A percentile compares a stretch with the other conserved stretches of the same genome.
Conservation (phyloP, 1,140 invertebrate species). For the Trichonephila clavata region DNA sequence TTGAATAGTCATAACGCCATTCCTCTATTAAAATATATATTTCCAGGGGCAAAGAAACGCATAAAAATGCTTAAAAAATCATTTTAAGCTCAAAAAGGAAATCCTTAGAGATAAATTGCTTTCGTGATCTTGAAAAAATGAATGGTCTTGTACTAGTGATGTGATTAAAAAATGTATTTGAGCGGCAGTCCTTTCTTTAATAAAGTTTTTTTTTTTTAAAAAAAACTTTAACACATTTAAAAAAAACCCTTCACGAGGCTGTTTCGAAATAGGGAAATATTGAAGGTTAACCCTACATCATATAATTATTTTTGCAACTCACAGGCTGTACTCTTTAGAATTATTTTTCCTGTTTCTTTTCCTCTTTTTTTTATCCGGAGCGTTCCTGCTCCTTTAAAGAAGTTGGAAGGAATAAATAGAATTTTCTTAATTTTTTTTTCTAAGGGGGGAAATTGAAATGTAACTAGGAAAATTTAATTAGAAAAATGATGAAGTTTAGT, state of each 20-base stretch:
- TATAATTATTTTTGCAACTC: neutral
- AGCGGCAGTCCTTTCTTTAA: neutral
- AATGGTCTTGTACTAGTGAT: neutral
- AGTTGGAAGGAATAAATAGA: no score
- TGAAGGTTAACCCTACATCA: neutral
- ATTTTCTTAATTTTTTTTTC: no score
- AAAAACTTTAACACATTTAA: neutral
- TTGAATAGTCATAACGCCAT: neutral
- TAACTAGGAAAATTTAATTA: no score
- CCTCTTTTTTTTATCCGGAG: no score
- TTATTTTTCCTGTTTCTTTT: no score
- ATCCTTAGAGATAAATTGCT: slow-evolving; percentile 34
- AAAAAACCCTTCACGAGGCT: neutral
- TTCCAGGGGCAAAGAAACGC: neutral
- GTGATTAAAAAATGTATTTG: slow-evolving; percentile 39
- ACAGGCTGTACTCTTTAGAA: no score
- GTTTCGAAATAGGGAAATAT: neutral
- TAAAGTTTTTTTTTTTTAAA: neutral
- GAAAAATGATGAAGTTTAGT: no score
- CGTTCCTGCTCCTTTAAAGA: no score
- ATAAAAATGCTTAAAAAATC: slow-evolving; percentile 12
- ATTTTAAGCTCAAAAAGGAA: neutral
- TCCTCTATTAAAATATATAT: neutral
- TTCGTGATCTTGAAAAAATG: slow-evolving; percentile 34
- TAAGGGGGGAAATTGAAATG: no score